A percentile compares a stretch with the other conserved stretches of the same genome.
Conservation (phyloP, 2,113 vertebrate species). For the Apteryx mantelli region DNA sequence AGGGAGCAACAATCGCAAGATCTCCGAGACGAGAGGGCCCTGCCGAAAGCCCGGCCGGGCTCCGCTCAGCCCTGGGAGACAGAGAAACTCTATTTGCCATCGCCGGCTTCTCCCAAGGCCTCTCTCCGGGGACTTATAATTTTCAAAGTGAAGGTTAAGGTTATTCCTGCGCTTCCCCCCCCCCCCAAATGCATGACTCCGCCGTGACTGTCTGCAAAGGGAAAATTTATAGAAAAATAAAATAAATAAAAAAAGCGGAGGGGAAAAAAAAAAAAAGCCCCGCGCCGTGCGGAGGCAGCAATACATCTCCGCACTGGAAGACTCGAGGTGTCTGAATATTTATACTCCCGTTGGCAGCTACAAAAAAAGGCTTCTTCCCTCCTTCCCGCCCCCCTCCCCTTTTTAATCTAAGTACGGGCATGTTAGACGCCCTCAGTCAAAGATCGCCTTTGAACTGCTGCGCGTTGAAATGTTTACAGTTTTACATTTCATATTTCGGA, state of each 20-base stretch:
- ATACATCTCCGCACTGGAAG: slow-evolving; percentile 9
- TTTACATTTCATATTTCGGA: slow-evolving; percentile 72
- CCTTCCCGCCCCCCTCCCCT: slow-evolving; percentile 8
- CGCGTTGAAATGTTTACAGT: slow-evolving; percentile 70
- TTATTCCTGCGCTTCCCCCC: slow-evolving; percentile 13
- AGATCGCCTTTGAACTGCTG: slow-evolving; percentile 70
- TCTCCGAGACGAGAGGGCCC: not conserved
- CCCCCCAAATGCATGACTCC: not conserved
- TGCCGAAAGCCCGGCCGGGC: not conserved
- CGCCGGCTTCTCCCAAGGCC: slow-evolving; percentile 33
- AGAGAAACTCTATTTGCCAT: slow-evolving; percentile 56
- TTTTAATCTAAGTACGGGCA: slow-evolving; percentile 60
- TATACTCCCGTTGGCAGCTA: slow-evolving; percentile 40
- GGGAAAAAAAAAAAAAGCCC: not conserved
- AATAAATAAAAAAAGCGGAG: not conserved
- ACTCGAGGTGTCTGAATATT: slow-evolving; percentile 63
- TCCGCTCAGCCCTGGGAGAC: not conserved
- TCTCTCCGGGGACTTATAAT: slow-evolving; percentile 30
- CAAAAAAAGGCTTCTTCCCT: slow-evolving; percentile 47
- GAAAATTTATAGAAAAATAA: slow-evolving; percentile 15
- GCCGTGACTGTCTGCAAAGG: not conserved
- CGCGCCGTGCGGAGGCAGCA: slow-evolving; percentile 7
- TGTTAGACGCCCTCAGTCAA: slow-evolving; percentile 64
- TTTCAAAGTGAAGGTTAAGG: slow-evolving; percentile 61
- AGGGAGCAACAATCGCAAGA: not conserved